Conservation (phyloP, 2,888 invertebrate genomes). For the Drosophila acutilabella region DNA sequence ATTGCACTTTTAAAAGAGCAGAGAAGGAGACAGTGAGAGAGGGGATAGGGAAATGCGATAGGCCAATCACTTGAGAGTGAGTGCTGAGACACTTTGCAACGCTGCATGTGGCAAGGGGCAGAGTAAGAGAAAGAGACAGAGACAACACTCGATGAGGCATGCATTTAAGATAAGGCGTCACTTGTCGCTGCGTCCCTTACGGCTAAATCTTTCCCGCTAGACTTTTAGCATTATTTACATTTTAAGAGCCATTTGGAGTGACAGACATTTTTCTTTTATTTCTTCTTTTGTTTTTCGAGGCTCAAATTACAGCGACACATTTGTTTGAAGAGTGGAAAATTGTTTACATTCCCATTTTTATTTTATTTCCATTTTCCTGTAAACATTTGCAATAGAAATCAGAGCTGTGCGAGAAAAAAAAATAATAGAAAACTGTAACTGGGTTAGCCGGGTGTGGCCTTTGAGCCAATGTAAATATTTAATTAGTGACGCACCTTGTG, state of each 20-base stretch:
- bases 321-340: constrained; percentile 49
- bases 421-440: constrained; percentile 42
- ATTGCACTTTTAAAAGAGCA: constrained; percentile 6
- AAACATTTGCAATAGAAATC: constrained; percentile 77
- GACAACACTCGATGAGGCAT: constrained; percentile 56
- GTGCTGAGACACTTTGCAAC: constrained; percentile 66
- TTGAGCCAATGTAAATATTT: constrained; percentile 64
- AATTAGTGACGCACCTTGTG: constrained; percentile 79
- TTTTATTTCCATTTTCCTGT: constrained; percentile 19
- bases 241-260: constrained; percentile 66
- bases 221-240: constrained; percentile 76
- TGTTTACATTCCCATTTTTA: constrained; percentile 52
- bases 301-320: constrained; percentile 63
- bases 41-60: constrained; percentile 64
- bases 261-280: constrained; percentile 41
- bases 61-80: constrained; percentile 73
- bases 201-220: constrained; percentile 47
- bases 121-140: background rate
- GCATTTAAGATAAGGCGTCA: constrained; percentile 80
- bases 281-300: constrained; percentile 21
- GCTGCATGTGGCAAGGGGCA: constrained; percentile 1
- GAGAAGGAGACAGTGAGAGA: constrained; percentile 3
- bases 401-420: constrained; percentile 19
- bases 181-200: constrained; percentile 62
- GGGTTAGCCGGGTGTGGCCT: constrained; percentile 71